Conservation (phyloP, 2,797 vertebrate genomes). For the Lateolabrax maculatus region DNA sequence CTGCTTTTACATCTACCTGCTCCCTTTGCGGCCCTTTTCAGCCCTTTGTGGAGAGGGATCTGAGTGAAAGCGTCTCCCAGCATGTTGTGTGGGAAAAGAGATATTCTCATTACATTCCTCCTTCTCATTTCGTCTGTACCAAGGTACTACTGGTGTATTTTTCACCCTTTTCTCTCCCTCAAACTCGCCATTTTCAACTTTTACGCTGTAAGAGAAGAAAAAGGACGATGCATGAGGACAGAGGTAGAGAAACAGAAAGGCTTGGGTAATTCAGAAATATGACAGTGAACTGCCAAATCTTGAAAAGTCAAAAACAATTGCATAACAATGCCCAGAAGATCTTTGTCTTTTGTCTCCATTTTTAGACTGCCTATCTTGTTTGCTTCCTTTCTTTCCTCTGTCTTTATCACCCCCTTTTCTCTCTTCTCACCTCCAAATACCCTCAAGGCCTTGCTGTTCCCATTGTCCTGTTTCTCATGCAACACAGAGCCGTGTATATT, state of each 20-base stretch:
- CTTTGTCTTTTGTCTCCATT: background rate
- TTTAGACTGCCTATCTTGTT: background rate
- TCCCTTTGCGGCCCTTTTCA: background rate
- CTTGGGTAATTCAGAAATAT: constrained; percentile 10
- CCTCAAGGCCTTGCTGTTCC: constrained; percentile 30
- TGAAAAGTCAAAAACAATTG: constrained; percentile 43
- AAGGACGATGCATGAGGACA: background rate
- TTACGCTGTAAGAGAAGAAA: background rate
- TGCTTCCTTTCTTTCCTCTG: background rate
- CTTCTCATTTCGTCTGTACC: background rate
- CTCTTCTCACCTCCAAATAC: constrained; percentile 47
- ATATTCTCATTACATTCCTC: background rate
- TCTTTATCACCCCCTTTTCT: constrained; percentile 8
- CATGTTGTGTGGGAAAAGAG: background rate
- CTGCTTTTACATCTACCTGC: constrained; percentile 7
- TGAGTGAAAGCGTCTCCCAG: background rate
- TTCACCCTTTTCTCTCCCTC: background rate
- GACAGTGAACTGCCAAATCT: constrained; percentile 26
- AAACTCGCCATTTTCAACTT: background rate
- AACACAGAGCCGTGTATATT: background rate
- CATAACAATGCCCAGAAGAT: constrained; percentile 50
- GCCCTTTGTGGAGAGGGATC: background rate
- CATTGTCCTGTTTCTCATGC: constrained; percentile 34
- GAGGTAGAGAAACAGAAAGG: background rate
- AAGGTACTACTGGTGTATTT: background rate